These are phyloP conservation scores for Neoseiulus cucumeris DNA, from an alignment of 1,140 invertebrate species.

Conservation along the genomic window DNA sequence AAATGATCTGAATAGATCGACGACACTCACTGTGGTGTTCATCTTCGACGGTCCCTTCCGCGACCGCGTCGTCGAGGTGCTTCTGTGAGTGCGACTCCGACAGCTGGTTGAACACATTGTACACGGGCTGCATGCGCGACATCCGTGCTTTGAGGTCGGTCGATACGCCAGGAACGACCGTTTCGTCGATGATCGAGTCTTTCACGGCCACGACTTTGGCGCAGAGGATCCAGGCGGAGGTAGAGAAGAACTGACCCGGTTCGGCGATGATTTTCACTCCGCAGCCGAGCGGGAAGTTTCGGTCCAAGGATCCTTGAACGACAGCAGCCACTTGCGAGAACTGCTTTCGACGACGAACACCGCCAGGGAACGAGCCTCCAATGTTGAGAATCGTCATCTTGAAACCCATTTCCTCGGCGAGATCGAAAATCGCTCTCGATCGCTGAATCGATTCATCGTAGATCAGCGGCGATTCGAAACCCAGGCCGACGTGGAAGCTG, in stretches of 20 bases:
- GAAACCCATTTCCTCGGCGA: conserved; percentile 48
- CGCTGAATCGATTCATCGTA: conserved; percentile 14
- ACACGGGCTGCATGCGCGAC: neutral
- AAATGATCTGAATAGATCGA: neutral
- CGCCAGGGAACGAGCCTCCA: conserved; percentile 62
- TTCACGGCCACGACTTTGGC: conserved; percentile 28
- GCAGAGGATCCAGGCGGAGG: conserved; percentile 30
- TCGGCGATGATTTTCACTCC: conserved; percentile 31
- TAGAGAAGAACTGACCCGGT: conserved; percentile 31
- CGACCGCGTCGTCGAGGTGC: neutral
- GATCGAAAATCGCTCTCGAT: conserved; percentile 38
- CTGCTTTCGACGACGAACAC: conserved; percentile 30
- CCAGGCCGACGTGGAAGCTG: conserved; percentile 15
- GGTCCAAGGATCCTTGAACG: conserved; percentile 25
- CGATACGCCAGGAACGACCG: neutral
- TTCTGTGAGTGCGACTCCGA: neutral
- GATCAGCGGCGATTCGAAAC: conserved; percentile 12
- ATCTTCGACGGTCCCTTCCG: neutral
- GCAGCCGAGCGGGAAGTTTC: conserved; percentile 26
- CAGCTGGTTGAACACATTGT: neutral
- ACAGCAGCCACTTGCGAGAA: conserved; percentile 13
- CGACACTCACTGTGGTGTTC: neutral
- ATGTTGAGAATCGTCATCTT: conserved; percentile 52
- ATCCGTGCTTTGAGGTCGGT: conserved; percentile 2
- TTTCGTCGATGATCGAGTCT: neutral